Evolutionary conservation across 2,888 invertebrate genomes (phyloP), one percentile per base, ranked within the genome.

Genomic region (Ypsolopha scabrella): DNA sequence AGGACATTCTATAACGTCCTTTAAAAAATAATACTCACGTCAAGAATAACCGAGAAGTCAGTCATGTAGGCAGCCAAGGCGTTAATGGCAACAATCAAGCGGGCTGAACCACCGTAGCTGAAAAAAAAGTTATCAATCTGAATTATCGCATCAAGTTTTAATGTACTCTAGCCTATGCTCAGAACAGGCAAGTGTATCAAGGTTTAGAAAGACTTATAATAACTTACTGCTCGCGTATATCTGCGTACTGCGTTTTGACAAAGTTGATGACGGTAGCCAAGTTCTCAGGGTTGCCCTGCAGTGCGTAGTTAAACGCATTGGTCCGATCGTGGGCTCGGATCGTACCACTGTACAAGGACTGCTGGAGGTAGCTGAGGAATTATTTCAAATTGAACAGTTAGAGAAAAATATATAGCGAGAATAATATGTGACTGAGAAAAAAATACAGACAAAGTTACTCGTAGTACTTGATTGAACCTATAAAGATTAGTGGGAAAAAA

Each of bases 271-370:
- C 88, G 1, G 78, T 64, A 0, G 72, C 67, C 8, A 90, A 65
- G 57, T 91, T 91, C 59, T 87, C 85, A 7, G 65, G 70, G 64
- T 89, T 89, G 52, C 88, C 88, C 48, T 80, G 79, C 33, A 90
- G 86, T 0, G 90, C 88, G 10, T 71, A 86, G 2, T 65, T 61
- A 73, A 87, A 75, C 53, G 75, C 87, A 45, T 79, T 80, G 1
- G 80, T 70, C 10, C 78, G 72, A 69, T 89, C 80, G 69, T 88
- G 80, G 57, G 72, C 60, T 58, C 90, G 72, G 59, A 90, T 79
- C 51, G 62, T 75, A 53, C 74, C 73, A 54, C 70, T 78, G 52
- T 71, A 62, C 59, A 90, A 67, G 0, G 87, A 75, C 61, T 82
- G 73, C 3, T 65, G 51, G 11, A 91, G 63, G 60, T 87, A 90